Evolutionary conservation across 2,113 vertebrate genomes (phyloP).

Genomic region (Aramus guarauna): DNA sequence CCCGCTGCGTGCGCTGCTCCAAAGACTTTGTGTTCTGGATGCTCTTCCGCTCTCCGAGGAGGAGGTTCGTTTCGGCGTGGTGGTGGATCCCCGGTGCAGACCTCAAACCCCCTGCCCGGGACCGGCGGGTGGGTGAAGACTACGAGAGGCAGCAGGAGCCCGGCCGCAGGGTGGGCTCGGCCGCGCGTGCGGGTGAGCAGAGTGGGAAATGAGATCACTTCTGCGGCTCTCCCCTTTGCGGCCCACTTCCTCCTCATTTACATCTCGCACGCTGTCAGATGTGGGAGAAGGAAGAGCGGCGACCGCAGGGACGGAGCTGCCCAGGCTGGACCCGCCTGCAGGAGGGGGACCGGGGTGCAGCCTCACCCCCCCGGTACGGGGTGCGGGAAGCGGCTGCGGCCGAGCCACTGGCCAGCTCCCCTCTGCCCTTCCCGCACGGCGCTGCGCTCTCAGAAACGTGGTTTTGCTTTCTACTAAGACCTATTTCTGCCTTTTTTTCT

Average conservation of each 20-base stretch:
- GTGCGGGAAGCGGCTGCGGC: neutral
- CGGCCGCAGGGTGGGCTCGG: neutral
- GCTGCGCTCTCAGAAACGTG: neutral
- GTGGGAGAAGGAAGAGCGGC: neutral
- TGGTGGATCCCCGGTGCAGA: neutral
- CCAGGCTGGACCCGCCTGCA: neutral
- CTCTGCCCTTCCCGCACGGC: neutral
- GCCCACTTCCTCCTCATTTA: neutral
- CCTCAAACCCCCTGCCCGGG: neutral
- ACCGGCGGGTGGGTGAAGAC: rapidly evolving
- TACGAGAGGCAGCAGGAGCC: neutral
- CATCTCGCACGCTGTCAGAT: neutral
- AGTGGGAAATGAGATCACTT: neutral
- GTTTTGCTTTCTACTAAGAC: neutral
- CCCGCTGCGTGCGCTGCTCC: rapidly evolving
- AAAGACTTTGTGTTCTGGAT: too few relatives aligned
- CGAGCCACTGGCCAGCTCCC: rapidly evolving
- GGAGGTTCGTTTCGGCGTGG: rapidly evolving
- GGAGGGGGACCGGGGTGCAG: rapidly evolving
- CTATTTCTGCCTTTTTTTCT: neutral
- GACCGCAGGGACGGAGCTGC: neutral
- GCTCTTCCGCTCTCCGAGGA: rapidly evolving
- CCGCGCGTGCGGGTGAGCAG: rapidly evolving
- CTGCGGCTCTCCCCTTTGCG: neutral
- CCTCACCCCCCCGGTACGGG: rapidly evolving